Base-by-base conservation (phyloP, 1,140 invertebrate genomes). In the Lordiphosa mommai region DNA sequence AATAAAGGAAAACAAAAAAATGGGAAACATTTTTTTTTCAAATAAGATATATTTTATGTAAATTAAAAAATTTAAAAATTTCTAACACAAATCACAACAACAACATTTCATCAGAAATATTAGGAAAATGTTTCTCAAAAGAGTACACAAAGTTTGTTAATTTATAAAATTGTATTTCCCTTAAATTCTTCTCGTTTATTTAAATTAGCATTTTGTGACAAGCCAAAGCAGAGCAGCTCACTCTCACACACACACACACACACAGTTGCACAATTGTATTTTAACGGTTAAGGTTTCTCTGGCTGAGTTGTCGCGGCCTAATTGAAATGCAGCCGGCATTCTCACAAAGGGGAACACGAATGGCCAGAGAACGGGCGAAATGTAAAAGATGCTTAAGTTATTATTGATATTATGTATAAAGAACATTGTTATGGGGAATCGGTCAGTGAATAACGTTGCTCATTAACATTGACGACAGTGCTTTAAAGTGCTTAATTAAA, bases 281-380 rank as follows among this genome's bases (percentile, higher is more conserved):
- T 56, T 58, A 66, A 43, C 60, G 74, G 56, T 49, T 58, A 56
- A 66, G 50, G 60, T 80, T 69, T 72, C 74, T 33, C 51, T 51
- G 38, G 16, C 27, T 16, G 8, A 16, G 8, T 43, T 13, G 32
- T 13, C 14, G 72, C 56, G 27, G 32, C 38, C 51, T 44, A 59
- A 70, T 82, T 80, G 57, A 74, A 70, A 80, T 80, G 70, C 74
- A 82, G 36, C 5, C 34, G 20, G 43, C 50, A 43, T 49, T 43
- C 20, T 14, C 13, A 13, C 53, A 33, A 70, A 59, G 46, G 37
- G 53, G 40, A 58, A 34, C 53, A 44, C 5, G 6, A 41, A 23
- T 9, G n/a, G 27, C 8, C 10, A 41, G 20, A 41, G 40, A n/a
- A 27, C 10, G 23, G 20, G 38, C n/a, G 36, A 23, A 57, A 65